Base-by-base conservation (phyloP, 2,797 vertebrate genomes). In the Anabas testudineus region DNA sequence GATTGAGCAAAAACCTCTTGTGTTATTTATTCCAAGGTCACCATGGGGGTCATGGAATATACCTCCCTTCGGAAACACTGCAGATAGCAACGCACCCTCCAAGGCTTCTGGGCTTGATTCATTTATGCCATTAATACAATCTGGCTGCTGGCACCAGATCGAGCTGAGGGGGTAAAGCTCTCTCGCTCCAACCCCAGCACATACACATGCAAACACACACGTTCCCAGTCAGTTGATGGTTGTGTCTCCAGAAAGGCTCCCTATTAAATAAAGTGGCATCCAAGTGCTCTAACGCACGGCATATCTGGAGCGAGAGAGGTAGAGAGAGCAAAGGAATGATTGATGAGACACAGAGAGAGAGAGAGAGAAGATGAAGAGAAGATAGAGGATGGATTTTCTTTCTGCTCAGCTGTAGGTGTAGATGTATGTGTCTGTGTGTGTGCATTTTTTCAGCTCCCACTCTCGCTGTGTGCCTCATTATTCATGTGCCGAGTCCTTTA, bases 51-150 rank as follows among this genome's bases (percentile, higher is more conserved):
- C 82, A 87, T 67, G 67, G 80, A 90, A 86, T 80, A 87, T 74
- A 77, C 83, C 78, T 83, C 64, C 59, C 76, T 68, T 58, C 15
- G 30, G 78, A 81, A 85, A 85, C 68, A 77, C 24, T 15, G 72
- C 63, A 57, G 62, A 53, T 72, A 75, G 56, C 34, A 66, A 69
- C 21, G 5, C 18, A 7, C 53, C 74, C 66, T 82, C 67, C 64
- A 55, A 84, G 79, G 80, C 76, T 81, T 74, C 75, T 37, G 13
- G 51, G 61, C 67, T 78, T 88, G 74, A 91, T 88, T 88, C 79
- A 88, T 89, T 88, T 83, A 80, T 74, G 37, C 69, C 76, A 87
- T 86, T 84, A 90, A 90, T 87, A 75, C 73, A 88, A 76, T 86
- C 67, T 82, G 73, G 67, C 76, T 85, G 66, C 76, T 83, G 80